These are phyloP conservation scores for Penaeus monodon DNA, from an alignment of 2,888 invertebrate species.

Conservation along the genomic window DNA sequence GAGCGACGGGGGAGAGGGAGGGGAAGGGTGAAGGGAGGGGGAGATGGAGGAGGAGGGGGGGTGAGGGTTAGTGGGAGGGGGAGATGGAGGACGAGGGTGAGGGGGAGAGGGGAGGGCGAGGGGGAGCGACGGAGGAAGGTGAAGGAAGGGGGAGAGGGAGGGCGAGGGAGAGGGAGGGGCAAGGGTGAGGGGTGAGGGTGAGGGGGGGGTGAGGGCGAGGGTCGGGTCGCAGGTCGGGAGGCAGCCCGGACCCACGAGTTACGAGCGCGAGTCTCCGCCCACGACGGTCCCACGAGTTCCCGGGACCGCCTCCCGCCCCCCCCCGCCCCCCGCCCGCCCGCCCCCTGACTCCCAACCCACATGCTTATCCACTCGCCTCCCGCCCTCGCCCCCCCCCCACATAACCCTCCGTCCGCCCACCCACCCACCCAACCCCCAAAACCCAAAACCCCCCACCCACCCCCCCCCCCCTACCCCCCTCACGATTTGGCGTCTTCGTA, in stretches of 20 bases:
- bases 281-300: neutral
- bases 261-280: too few species aligned
- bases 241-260: too few species aligned
- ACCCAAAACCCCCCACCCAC: too few species aligned
- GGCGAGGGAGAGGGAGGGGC: too few species aligned
- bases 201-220: too few species aligned
- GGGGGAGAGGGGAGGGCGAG: neutral
- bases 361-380: neutral
- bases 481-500: too few species aligned
- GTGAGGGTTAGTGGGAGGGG: neutral
- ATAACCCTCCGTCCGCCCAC: neutral
- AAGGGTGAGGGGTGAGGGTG: too few species aligned
- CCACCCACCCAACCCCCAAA: neutral
- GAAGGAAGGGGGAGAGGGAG: too few species aligned
- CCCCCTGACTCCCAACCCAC: neutral
- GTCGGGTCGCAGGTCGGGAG: too few species aligned
- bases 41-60: neutral
- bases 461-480: too few species aligned
- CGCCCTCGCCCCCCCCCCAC: neutral
- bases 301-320: neutral
- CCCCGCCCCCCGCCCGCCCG: neutral
- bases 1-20: constrained; percentile 5
- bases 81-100: too few species aligned
- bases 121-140: too few species aligned
- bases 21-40: neutral